Conservation (phyloP, 2,113 vertebrate genomes). For the Pangasianodon hypophthalmus region DNA sequence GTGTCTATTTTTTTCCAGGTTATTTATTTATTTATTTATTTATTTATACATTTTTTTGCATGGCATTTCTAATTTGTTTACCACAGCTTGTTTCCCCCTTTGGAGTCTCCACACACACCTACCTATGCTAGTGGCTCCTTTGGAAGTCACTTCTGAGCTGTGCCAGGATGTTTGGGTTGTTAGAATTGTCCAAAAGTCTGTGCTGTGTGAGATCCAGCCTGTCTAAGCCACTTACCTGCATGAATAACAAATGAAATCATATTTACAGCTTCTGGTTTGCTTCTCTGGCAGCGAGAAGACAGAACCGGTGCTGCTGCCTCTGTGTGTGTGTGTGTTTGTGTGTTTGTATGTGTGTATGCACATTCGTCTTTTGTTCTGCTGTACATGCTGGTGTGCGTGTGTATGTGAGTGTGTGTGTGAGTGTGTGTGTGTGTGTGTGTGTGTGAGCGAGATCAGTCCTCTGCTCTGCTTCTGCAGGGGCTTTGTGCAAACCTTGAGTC, state of each 20-base stretch:
- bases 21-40: neutral
- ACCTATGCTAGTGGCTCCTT: neutral
- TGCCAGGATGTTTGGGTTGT: neutral
- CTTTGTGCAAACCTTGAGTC: conserved; percentile 8
- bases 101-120: neutral
- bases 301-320: neutral
- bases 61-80: neutral
- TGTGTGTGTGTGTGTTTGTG: neutral
- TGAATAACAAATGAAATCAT: conserved; percentile 1
- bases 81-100: neutral
- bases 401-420: neutral
- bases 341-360: conserved; percentile 1
- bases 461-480: conserved; percentile 25
- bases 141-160: neutral
- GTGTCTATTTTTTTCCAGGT: neutral
- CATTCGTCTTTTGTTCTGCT: neutral
- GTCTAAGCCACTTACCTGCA: neutral
- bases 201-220: neutral
- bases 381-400: neutral
- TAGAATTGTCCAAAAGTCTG: conserved; percentile 6
- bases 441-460: neutral
- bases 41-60: neutral
- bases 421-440: neutral
- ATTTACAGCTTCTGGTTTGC: neutral
- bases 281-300: neutral